phyloP scores from a whole-genome alignment of 2,888 invertebrate genomes.

The Mactromeris polynyma region DNA sequence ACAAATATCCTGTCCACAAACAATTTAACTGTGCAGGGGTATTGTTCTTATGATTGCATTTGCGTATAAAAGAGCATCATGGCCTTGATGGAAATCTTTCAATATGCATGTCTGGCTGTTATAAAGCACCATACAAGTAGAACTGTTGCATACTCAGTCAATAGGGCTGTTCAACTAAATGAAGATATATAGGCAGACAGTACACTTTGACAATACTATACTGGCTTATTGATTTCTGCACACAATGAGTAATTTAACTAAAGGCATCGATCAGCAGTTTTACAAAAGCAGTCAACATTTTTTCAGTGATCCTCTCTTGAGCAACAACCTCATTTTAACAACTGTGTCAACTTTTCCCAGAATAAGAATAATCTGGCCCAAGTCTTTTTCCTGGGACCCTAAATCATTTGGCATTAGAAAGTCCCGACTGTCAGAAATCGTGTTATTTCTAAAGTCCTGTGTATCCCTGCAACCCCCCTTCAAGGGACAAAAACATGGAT shows the following conservation, averaged over 20 bases:
- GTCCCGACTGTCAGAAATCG: too few species aligned
- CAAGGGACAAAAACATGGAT: too few species aligned
- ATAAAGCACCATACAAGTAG: not conserved
- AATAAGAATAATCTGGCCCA: too few species aligned
- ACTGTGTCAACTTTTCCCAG: too few species aligned
- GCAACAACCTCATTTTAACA: too few species aligned
- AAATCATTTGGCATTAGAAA: too few species aligned
- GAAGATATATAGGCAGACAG: not conserved
- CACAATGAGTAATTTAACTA: not conserved
- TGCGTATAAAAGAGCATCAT: not conserved
- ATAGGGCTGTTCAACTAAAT: not conserved
- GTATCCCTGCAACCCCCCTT: too few species aligned
- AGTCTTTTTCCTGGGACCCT: too few species aligned
- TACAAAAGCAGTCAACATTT: not conserved
- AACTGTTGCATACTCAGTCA: not conserved
- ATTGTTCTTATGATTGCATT: not conserved
- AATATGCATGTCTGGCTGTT: not conserved
- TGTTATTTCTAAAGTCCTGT: too few species aligned
- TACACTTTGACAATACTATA: not conserved
- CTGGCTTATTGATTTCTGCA: not conserved
- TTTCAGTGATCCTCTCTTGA: too few species aligned
- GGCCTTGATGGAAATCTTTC: not conserved
- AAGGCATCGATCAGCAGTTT: not conserved
- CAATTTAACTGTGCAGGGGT: not conserved
- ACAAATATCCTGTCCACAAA: not conserved